Base-by-base conservation (phyloP, 2,888 invertebrate species). In the Rapana venosa region DNA sequence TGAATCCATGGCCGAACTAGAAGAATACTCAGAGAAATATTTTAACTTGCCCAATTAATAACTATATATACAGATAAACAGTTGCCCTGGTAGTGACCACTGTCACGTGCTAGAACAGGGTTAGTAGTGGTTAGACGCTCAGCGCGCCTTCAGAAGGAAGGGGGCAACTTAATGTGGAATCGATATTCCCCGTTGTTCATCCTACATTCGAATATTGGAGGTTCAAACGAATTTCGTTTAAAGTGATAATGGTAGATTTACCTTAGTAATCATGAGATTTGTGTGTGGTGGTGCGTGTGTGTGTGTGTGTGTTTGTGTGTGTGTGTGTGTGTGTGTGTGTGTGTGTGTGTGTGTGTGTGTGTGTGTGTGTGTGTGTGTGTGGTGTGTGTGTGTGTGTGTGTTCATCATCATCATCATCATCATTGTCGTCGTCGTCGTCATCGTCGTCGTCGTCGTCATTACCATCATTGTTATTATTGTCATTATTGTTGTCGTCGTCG, bases 191-290 rank as follows among this genome's bases (percentile, higher is more conserved):
- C 86, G 32, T 17, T 86, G 17, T 66, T 61, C 86, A 86, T 8
- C 86, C 61, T 66, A 86, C 86, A 35, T 61, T n/a, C 86, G 66
- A 32, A 61, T 86, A 86, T 22, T 86, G 86, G 86, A 58, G 86
- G 61, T 15, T 86, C 15, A 86, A 35, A 22, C 61, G 86, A 86
- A 61, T 8, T 86, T 86, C 11, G 61, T 61, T 15, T 86, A 5
- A 86, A 61, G 61, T 86, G 86, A 61, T 32, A 66, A 86, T 32
- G 86, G 86, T 86, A 81, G 81, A 77, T 77, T 15, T 1, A 4
- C 22, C 22, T 61, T 61, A 61, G 15, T 13, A 20, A 20, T 20
- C 13, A 61, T 22, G 61, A 61, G 61, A 20, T 61, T 58, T 15
- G 8, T 58, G 58, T 58, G 58, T 58, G 15, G 8, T 8, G 8